phyloP scores from a whole-genome alignment of 1,140 invertebrate species.

The Anadara kagoshimensis region DNA sequence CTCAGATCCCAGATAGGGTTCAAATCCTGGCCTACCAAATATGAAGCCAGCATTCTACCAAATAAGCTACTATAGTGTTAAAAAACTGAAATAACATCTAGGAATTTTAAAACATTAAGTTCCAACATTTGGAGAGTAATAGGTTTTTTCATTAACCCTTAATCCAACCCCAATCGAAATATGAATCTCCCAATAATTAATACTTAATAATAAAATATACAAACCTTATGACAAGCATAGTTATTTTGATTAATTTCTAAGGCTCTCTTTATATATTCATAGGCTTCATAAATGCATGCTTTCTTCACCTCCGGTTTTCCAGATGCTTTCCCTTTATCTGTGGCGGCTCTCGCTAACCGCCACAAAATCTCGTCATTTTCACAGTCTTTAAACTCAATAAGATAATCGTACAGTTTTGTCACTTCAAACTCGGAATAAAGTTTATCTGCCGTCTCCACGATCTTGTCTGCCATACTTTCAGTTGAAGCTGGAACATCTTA shows the following conservation, averaged over 20 bases:
- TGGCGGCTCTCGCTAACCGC: constrained; percentile 82
- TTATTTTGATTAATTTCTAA: constrained; percentile 79
- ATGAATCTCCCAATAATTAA: no score
- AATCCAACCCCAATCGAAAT: no score
- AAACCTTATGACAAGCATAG: constrained; percentile 83
- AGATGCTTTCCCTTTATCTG: constrained; percentile 81
- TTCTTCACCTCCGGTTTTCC: constrained; percentile 77
- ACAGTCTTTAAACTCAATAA: constrained; percentile 50
- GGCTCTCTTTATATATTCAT: constrained; percentile 78
- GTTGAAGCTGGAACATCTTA: no score
- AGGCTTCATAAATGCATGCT: constrained; percentile 80
- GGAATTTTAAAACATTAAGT: no score
- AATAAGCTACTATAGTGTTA: no score
- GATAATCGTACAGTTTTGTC: constrained; percentile 58
- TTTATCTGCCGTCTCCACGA: constrained; percentile 72
- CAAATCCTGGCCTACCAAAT: no score
- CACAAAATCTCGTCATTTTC: constrained; percentile 84
- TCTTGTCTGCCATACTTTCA: not conserved
- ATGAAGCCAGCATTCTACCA: no score
- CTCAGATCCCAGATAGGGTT: no score
- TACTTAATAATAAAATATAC: constrained; percentile 8
- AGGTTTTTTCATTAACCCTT: no score
- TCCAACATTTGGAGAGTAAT: no score
- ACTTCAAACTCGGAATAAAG: constrained; percentile 62
- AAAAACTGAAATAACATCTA: no score